phyloP scores from a whole-genome alignment of 37 sponge, comb jelly and placozoan genomes.

The Chondrilla cf. caribensis region DNA sequence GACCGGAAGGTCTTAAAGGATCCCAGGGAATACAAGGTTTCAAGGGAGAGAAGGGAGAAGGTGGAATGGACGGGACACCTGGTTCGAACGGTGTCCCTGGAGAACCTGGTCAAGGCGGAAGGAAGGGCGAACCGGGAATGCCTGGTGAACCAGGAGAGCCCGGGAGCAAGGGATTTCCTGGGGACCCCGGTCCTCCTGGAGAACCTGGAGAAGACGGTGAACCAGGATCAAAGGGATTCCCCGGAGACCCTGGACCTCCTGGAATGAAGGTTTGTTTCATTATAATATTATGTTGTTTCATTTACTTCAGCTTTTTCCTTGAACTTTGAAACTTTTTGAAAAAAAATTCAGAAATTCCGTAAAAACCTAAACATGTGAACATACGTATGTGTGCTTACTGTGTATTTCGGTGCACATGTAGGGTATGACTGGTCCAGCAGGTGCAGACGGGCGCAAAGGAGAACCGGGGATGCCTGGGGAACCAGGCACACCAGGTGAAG shows the following conservation, averaged over 20 bases:
- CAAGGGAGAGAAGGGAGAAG: slow-evolving; percentile 20
- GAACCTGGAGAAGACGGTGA: background rate
- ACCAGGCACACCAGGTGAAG: slow-evolving; percentile 7
- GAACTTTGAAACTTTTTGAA: too few relatives aligned
- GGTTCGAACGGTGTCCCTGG: background rate
- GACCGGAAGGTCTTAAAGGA: too few relatives aligned
- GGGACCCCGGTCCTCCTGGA: slow-evolving; percentile 41
- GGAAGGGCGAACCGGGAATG: slow-evolving; percentile 6
- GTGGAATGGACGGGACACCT: slow-evolving; percentile 11
- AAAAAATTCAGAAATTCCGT: too few relatives aligned
- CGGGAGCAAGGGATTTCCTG: slow-evolving; percentile 39
- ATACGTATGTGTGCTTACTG: background rate
- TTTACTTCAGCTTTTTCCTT: too few relatives aligned
- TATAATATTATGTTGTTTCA: too few relatives aligned
- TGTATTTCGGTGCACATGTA: background rate
- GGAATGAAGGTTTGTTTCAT: background rate
- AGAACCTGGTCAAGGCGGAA: slow-evolving; percentile 29
- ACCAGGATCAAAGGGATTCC: background rate
- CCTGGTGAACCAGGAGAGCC: slow-evolving; percentile 25
- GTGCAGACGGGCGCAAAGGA: slow-evolving; percentile 38
- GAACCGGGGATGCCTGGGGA: slow-evolving; percentile 21
- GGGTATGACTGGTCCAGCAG: slow-evolving; percentile 19
- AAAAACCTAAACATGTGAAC: background rate
- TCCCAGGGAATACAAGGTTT: slow-evolving; percentile 15
- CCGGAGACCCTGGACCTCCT: background rate